Conservation (phyloP, 2,888 invertebrate genomes). For the Chrysina gloriosa region DNA sequence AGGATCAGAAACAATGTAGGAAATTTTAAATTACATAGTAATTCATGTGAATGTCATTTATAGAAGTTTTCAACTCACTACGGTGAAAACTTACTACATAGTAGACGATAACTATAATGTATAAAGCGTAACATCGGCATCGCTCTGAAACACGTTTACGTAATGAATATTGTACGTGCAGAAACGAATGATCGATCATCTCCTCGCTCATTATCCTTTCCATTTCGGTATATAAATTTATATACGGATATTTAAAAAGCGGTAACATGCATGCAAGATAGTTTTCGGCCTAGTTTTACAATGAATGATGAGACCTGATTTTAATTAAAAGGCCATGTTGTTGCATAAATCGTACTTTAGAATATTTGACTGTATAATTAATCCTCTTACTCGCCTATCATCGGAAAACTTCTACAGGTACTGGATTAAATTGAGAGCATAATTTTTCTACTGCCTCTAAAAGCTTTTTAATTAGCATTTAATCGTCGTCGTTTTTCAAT, state of each 20-base stretch:
- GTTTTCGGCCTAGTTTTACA: conserved; percentile 36
- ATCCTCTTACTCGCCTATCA: conserved; percentile 17
- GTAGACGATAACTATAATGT: too few relatives aligned
- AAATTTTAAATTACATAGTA: too few relatives aligned
- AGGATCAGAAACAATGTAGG: too few relatives aligned
- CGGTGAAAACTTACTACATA: too few relatives aligned
- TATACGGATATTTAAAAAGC: conserved; percentile 24
- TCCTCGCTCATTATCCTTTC: conserved; percentile 26
- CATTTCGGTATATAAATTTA: conserved; percentile 33
- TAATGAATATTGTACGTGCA: conserved; percentile 17
- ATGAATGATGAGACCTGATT: conserved; percentile 36
- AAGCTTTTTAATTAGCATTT: conserved; percentile 33
- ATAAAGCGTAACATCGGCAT: too few relatives aligned
- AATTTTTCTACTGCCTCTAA: conserved; percentile 23
- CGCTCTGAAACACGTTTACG: conserved; percentile 6
- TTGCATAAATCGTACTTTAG: conserved; percentile 35
- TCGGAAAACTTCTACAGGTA: conserved; percentile 5
- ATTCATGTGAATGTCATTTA: too few relatives aligned
- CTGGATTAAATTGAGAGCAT: conserved; percentile 29
- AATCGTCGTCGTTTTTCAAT: conserved; percentile 2
- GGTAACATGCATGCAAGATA: conserved; percentile 14
- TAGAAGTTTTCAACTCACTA: too few relatives aligned
- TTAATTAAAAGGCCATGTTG: conserved; percentile 30
- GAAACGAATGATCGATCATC: conserved; percentile 37
- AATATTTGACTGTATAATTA: conserved; percentile 35